These are phyloP conservation scores for Andrena cerasifolii DNA, from an alignment of 1,140 invertebrate species.

Conservation along the genomic window DNA sequence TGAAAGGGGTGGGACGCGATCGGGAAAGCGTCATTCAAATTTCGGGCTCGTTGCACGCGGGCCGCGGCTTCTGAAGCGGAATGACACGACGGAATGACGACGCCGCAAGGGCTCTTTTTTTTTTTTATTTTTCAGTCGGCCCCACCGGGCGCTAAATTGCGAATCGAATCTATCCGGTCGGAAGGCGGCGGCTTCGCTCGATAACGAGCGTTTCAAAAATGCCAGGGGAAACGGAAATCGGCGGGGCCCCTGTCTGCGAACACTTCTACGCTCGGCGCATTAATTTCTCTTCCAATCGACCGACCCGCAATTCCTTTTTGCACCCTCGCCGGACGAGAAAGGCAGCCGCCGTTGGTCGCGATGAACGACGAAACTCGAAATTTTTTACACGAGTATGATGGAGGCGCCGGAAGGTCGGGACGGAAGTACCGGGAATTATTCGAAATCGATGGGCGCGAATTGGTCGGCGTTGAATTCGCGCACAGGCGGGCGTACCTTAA, in stretches of 20 bases:
- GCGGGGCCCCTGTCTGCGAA: neutral
- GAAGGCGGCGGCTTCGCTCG: slow-evolving; percentile 30
- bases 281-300: slow-evolving; percentile 1
- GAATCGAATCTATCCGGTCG: slow-evolving; percentile 48
- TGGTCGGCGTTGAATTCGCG: slow-evolving; percentile 12
- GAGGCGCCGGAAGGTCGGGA: too few relatives aligned
- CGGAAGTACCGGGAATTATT: too few relatives aligned
- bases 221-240: neutral
- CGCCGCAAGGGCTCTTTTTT: slow-evolving; percentile 31
- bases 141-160: slow-evolving; percentile 23
- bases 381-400: too few relatives aligned
- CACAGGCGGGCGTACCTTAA: slow-evolving; percentile 1
- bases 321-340: neutral
- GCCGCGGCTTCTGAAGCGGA: slow-evolving; percentile 41
- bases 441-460: slow-evolving; percentile 31
- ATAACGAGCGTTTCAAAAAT: slow-evolving; percentile 41
- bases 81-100: slow-evolving; percentile 55
- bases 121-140: slow-evolving; percentile 6
- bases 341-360: neutral
- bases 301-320: slow-evolving; percentile 2
- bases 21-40: slow-evolving; percentile 56
- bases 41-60: slow-evolving; percentile 42
- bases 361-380: too few relatives aligned
- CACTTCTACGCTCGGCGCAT: neutral
- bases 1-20: slow-evolving; percentile 4